Evolutionary conservation across 2,113 vertebrate species (phyloP), one percentile per base, ranked within the genome.

Genomic region (Neolamprologus hecqui): DNA sequence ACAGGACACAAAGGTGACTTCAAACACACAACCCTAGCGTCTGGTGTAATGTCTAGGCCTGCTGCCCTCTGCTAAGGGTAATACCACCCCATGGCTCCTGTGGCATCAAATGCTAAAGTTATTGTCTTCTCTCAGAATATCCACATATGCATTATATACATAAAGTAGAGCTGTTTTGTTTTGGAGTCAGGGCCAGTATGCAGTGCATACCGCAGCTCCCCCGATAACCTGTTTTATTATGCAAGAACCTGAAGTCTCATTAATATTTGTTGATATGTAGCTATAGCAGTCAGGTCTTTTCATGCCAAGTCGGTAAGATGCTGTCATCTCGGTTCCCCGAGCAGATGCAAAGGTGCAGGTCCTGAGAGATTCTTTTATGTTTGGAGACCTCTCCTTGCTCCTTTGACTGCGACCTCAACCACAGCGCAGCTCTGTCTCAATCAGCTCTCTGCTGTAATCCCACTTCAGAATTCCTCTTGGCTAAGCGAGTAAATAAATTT

Each of bases 401-500:
- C 91, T 93, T 89, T 86, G 88, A 93, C 93, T 89, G 84, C 86
- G 88, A 95, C 94, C 94, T 93, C 85, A 84, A 86, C 93, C 92
- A 83, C 89, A 90, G 84, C 86, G 60, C 85, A 82, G 90, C 90
- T 91, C 93, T 10, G 80, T 95, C 94, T 95, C 94, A 93, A 92
- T 96, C 95, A 94, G 87, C 87, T 82, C 92, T 86, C 83, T 79
- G 84, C 89, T 90, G 86, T 95, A 96, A 95, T 95, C 95, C 94
- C 94, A 92, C 95, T 96, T 95, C 94, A 94, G 37, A 94, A 94
- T 95, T 95, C 94, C 93, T 94, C 94, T 94, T 91, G 94, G 94
- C 94, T 93, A 83, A 83, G 84, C 84, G 90, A 95, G 95, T 95
- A 96, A 96, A 96, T 96, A 96, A 84, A 95, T 93, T 95, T 96